Base-by-base conservation (phyloP, 2,888 invertebrate species). In the Hesperia comma region DNA sequence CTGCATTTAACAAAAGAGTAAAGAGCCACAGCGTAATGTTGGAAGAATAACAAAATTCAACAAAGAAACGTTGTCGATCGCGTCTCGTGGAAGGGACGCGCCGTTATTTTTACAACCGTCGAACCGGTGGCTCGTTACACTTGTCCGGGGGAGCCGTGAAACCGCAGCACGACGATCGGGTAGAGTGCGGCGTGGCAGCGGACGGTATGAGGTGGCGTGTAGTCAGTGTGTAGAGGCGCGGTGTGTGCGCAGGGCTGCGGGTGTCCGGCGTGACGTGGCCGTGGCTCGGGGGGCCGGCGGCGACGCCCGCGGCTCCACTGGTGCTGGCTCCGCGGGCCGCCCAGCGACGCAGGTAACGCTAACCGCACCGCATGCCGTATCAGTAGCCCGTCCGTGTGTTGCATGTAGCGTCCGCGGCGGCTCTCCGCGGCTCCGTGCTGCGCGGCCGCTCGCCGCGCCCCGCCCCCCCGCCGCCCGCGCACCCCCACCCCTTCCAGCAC, bases 261-360 rank as follows among this genome's bases (percentile, higher is more conserved):
- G 94, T 96, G 92, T 95, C 95, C 84, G 94, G 95, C 93, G 94
- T 95, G 93, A 88, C 95, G 88, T 96, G 96, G 96, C 95, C 95
- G 88, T 96, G 95, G 95, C 94, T 96, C 90, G 88, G 95, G 90
- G 94, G 93, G 84, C 85, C 94, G 80, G 92, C 93, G 79, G 93
- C 94, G 86, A 90, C 94, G 86, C 92, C 94, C 84, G 93, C 94
- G 84, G 93, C 94, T 84, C 95, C 94, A 90, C 94, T 96, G 86
- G 94, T 96, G 92, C 94, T 96, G 90, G 94, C 96, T 83, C 94
- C 95, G 87, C 95, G 95, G 92, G 94, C 94, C 88, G 94, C 95
- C 82, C 95, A 95, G 93, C 94, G 96, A 93, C 94, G 95, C 75
- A 74, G 74, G 74, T 74, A 62, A 74, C 67, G 82, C 10, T 12